These are phyloP conservation scores for Salticus scenicus DNA, from an alignment of 2,888 invertebrate species.

Conservation along the genomic window DNA sequence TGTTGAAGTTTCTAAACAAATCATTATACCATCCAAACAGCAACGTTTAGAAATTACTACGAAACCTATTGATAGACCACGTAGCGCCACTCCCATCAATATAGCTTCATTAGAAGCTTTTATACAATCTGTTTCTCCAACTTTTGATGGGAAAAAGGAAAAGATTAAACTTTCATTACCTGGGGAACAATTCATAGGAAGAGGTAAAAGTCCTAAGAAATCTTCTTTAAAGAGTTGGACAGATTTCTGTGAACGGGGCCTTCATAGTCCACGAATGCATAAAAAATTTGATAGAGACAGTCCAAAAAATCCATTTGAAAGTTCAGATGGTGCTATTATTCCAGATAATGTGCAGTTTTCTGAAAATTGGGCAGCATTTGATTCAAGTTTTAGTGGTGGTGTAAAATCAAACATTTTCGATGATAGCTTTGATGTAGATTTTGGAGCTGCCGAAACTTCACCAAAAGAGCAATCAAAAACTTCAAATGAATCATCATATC, in stretches of 20 bases:
- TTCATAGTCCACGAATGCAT: slow-evolving; percentile 76
- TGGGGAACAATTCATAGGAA: slow-evolving; percentile 78
- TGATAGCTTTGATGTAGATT: slow-evolving; percentile 40
- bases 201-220: slow-evolving; percentile 70
- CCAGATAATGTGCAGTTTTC: slow-evolving; percentile 21
- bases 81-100: slow-evolving; percentile 84
- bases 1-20: slow-evolving; percentile 44
- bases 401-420: slow-evolving; percentile 28
- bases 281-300: slow-evolving; percentile 49
- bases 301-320: slow-evolving; percentile 31
- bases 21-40: slow-evolving; percentile 63
- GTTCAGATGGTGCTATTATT: slow-evolving; percentile 31
- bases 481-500: neutral
- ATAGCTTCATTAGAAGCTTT: slow-evolving; percentile 84
- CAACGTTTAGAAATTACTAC: slow-evolving; percentile 71
- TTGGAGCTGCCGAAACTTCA: neutral
- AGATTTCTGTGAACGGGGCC: slow-evolving; percentile 78
- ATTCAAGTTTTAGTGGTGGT: slow-evolving; percentile 29
- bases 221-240: slow-evolving; percentile 75
- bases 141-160: slow-evolving; percentile 76
- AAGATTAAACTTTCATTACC: slow-evolving; percentile 84
- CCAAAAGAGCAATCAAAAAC: neutral
- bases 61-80: slow-evolving; percentile 83
- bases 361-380: slow-evolving; percentile 58
- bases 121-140: slow-evolving; percentile 76